phyloP scores from a whole-genome alignment of 2,888 invertebrate genomes.

The Acronicta psi region DNA sequence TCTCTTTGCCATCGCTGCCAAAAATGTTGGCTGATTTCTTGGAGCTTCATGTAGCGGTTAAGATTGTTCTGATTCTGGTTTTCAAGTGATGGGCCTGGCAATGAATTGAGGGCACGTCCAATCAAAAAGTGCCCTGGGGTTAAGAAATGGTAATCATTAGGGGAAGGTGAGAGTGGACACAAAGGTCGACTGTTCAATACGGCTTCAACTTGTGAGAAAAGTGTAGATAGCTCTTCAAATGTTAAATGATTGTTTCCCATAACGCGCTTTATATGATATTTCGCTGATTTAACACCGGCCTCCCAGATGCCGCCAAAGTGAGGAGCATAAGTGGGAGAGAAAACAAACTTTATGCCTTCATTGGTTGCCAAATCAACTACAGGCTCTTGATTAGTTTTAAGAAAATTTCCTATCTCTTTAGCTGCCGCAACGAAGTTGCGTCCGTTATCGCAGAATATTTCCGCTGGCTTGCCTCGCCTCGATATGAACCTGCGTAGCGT shows the following conservation, averaged over 20 bases:
- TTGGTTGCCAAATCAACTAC: conserved; percentile 48
- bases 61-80: not conserved
- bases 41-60: not conserved
- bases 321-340: conserved; percentile 51
- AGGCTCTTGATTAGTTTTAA: conserved; percentile 13
- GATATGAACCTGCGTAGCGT: conserved; percentile 55
- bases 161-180: too few relatives aligned
- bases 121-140: conserved; percentile 14
- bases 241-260: conserved; percentile 11
- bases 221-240: conserved; percentile 13
- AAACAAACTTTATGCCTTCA: conserved; percentile 52
- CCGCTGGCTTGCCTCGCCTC: conserved; percentile 55
- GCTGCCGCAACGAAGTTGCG: conserved; percentile 54
- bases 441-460: conserved; percentile 60
- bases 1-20: conserved; percentile 28
- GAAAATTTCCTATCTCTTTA: conserved; percentile 37
- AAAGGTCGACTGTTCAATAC: conserved; percentile 15
- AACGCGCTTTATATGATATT: conserved; percentile 20
- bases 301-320: conserved; percentile 33
- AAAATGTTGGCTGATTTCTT: conserved; percentile 25
- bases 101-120: conserved; percentile 5
- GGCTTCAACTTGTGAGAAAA: conserved; percentile 26
- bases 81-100: not conserved
- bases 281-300: conserved; percentile 6
- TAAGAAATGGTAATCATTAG: not conserved